Base-by-base conservation (phyloP, 1,140 invertebrate species). In the Daktulosphaira vitifoliae region DNA sequence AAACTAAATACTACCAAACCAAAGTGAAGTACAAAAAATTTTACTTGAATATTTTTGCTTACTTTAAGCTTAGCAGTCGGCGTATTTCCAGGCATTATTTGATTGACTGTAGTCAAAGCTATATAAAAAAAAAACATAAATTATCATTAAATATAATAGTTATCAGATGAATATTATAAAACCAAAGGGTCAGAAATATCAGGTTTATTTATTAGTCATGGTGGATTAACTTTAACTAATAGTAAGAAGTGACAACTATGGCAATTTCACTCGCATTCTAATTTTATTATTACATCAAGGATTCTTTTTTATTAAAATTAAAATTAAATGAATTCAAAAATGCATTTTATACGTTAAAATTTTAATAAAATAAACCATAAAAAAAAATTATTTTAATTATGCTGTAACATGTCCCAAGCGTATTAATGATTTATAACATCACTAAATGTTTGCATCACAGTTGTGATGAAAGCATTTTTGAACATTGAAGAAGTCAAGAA, bases 61-160 rank as follows among this genome's bases (percentile, higher is more conserved):
- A 83, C 81, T 78, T 88, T 88, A 65, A 81, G 79, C 76, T 88
- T 88, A 62, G 84, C 81, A 71, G 84, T 85, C 65, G 86, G 86
- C 18, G 86, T 87, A 65, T 85, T 84, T 44, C 85, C 84, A 48
- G 85, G 85, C 85, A 88, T 89, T 71, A 83, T 86, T 74, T 83
- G 78, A 62, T 78, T 80, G 37, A 80, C 77, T 66, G 82, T 81
- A 53, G 82, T 81, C 53, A 81, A 79, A 68, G 81, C 82, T 84
- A 74, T 26, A 78, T 78, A 69, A n/a, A 74, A 15, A 74, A 18
- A 33, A 54, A 16, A 42, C 4, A 54, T 29, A 66, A 26, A 15
- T 18, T 15, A 22, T 25, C 37, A 37, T 26, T 9, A 16, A 25
- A 23, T 25, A 11, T 52, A 33, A 18, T 4, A 3, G 49, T 22